Conservation (phyloP, 2,888 invertebrate genomes). For the Drosophila algonquin region DNA sequence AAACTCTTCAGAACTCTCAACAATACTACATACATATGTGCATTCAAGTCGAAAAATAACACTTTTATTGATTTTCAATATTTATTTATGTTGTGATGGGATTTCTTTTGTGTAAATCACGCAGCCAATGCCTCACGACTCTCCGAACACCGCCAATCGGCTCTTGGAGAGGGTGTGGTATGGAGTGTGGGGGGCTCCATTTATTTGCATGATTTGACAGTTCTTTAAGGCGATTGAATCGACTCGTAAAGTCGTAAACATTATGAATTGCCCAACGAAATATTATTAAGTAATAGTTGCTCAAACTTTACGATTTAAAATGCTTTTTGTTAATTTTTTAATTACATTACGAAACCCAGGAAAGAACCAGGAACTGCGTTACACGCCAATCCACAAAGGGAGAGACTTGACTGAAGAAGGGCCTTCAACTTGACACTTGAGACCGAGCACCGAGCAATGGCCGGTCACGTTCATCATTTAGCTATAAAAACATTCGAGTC, state of each 20-base stretch:
- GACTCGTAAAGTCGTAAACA: constrained; percentile 58
- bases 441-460: constrained; percentile 46
- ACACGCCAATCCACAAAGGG: constrained; percentile 4
- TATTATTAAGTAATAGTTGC: constrained; percentile 65
- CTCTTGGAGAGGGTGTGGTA: constrained; percentile 35
- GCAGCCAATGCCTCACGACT: constrained; percentile 24
- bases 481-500: constrained; percentile 43
- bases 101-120: constrained; percentile 12
- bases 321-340: constrained; percentile 22
- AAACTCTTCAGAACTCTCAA: constrained; percentile 10
- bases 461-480: constrained; percentile 65
- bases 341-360: constrained; percentile 41
- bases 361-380: constrained; percentile 36
- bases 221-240: constrained; percentile 73
- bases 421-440: constrained; percentile 75
- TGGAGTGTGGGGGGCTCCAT: constrained; percentile 69
- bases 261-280: constrained; percentile 59
- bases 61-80: constrained; percentile 30
- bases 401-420: constrained; percentile 41
- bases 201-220: constrained; percentile 79
- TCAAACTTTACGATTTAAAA: constrained; percentile 17
- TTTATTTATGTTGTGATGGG: constrained; percentile 31
- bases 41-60: constrained; percentile 21
- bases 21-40: background rate
- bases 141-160: constrained; percentile 20